Evolutionary conservation across 1,140 invertebrate genomes (phyloP).

Genomic region (Proales similis): DNA sequence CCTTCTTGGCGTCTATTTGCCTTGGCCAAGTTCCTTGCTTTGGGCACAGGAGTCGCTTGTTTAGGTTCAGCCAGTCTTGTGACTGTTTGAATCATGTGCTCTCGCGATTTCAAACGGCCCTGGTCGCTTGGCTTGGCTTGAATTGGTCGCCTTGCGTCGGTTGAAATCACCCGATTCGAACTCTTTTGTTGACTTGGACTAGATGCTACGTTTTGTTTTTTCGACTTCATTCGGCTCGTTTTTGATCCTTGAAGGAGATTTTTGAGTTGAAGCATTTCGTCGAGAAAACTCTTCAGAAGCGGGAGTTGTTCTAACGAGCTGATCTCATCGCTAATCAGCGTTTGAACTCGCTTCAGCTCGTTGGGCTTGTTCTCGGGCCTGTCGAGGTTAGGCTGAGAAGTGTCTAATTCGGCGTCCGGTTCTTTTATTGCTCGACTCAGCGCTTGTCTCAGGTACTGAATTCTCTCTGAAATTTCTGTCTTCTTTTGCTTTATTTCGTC

Average conservation of each 20-base stretch:
- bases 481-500: constrained; percentile 1
- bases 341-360: constrained; percentile 3
- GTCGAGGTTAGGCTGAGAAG: not conserved
- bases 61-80: constrained; percentile 18
- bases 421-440: not conserved
- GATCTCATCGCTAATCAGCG: too few species aligned
- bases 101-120: not conserved
- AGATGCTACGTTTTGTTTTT: constrained; percentile 3
- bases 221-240: too few species aligned
- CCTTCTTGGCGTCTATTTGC: constrained; percentile 4
- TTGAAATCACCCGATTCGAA: not conserved
- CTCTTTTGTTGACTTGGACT: not conserved
- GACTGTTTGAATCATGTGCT: constrained; percentile 20
- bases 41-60: not conserved
- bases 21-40: not conserved
- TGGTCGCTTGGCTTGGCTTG: not conserved
- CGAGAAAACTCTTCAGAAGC: constrained; percentile 27
- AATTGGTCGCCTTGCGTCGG: not conserved
- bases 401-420: not conserved
- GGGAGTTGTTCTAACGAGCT: constrained; percentile 36
- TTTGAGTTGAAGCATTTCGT: constrained; percentile 21
- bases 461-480: constrained; percentile 18
- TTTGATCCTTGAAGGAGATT: constrained; percentile 2
- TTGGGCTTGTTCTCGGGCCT: not conserved
- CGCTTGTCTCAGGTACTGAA: constrained; percentile 27